A percentile compares a stretch with the other conserved stretches of the same genome.
phyloP scores from a whole-genome alignment of 1,140 invertebrate genomes.

The Cherax quadricarinatus region DNA sequence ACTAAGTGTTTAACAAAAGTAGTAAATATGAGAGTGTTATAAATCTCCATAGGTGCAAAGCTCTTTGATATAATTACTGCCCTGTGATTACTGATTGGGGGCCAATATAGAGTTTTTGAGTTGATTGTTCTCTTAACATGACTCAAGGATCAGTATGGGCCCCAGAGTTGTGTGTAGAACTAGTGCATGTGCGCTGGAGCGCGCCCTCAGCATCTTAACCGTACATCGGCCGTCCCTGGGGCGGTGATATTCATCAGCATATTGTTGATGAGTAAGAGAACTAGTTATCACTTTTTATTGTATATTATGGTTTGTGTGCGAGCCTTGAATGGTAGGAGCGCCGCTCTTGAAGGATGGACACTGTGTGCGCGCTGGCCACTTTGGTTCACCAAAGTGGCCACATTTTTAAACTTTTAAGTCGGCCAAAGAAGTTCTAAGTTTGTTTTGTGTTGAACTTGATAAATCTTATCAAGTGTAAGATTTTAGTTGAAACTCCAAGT shows the following conservation, averaged over 20 bases:
- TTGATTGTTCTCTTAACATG: slow-evolving; percentile 49
- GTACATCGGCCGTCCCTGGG: slow-evolving; percentile 54
- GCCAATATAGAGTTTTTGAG: slow-evolving; percentile 57
- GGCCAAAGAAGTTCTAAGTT: slow-evolving; percentile 66
- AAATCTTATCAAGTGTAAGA: slow-evolving; percentile 60
- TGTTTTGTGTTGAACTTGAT: slow-evolving; percentile 71
- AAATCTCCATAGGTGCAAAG: slow-evolving; percentile 52
- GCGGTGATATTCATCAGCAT: slow-evolving; percentile 50
- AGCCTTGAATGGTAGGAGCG: slow-evolving; percentile 40
- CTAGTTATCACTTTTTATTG: slow-evolving; percentile 62
- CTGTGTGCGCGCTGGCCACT: slow-evolving; percentile 42
- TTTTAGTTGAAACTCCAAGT: slow-evolving; percentile 52
- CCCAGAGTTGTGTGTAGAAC: slow-evolving; percentile 67
- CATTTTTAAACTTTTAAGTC: slow-evolving; percentile 68
- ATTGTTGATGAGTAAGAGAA: slow-evolving; percentile 58
- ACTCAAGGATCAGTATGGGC: slow-evolving; percentile 53
- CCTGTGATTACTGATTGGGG: slow-evolving; percentile 66
- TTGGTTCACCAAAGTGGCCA: slow-evolving; percentile 45
- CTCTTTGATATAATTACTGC: slow-evolving; percentile 49
- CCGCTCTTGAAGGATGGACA: slow-evolving; percentile 25
- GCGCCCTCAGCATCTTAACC: slow-evolving; percentile 50
- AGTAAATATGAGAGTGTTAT: slow-evolving; percentile 61
- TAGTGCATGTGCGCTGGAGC: slow-evolving; percentile 65
- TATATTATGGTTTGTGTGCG: slow-evolving; percentile 48
- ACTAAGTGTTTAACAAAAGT: slow-evolving; percentile 55